Conservation (phyloP, 2,888 invertebrate genomes). For the Frankliniella intonsa region DNA sequence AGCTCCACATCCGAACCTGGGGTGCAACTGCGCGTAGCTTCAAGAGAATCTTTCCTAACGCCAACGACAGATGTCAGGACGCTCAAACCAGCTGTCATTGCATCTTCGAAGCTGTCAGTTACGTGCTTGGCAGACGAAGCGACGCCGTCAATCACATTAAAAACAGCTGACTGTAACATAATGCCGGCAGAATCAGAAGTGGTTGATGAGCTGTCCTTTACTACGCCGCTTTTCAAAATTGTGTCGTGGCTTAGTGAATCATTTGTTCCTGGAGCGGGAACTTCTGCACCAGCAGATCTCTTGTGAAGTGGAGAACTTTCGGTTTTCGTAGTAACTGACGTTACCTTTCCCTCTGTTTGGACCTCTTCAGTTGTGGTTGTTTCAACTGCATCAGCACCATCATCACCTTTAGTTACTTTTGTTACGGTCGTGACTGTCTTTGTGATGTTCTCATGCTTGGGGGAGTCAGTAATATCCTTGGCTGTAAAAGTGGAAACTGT, state of each 20-base stretch:
- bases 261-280: no score
- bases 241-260: no score
- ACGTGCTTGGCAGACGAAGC: neutral
- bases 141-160: neutral
- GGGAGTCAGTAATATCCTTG: neutral
- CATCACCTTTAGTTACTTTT: conserved; percentile 29
- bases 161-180: neutral
- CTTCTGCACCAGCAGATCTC: neutral
- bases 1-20: conserved; percentile 58
- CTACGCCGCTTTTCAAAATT: no score
- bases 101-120: neutral
- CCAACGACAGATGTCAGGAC: conserved; percentile 19
- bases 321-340: conserved; percentile 38
- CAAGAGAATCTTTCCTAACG: conserved; percentile 31
- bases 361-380: conserved; percentile 52
- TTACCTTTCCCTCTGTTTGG: conserved; percentile 50
- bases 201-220: no score
- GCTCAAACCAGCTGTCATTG: conserved; percentile 16
- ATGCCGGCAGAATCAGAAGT: neutral
- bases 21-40: conserved; percentile 46
- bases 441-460: neutral
- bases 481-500: neutral
- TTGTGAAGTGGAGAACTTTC: neutral
- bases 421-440: conserved; percentile 32
- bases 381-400: conserved; percentile 51